Evolutionary conservation across 2,113 vertebrate genomes (phyloP).

Genomic region (Tamias sibiricus): DNA sequence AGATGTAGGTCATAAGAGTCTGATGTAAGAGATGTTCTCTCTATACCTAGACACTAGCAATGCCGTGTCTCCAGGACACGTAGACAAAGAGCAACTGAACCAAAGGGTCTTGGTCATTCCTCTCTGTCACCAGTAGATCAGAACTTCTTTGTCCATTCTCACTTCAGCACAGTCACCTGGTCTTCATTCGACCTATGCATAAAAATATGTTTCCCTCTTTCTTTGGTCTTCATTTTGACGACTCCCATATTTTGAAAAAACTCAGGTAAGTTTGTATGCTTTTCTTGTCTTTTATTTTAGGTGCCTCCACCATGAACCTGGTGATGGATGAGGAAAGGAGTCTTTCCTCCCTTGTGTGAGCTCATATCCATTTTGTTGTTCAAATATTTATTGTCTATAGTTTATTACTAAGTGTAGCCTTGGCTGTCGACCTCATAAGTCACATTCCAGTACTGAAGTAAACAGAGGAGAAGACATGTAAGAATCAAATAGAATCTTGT

Average conservation of each 20-base stretch:
- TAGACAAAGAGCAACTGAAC: background rate
- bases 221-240: background rate
- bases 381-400: background rate
- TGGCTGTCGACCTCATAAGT: background rate
- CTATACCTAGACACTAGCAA: background rate
- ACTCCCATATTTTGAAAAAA: background rate
- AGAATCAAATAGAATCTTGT: background rate
- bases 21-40: background rate
- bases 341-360: background rate
- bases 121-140: background rate
- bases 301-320: background rate
- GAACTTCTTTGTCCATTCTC: background rate
- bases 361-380: background rate
- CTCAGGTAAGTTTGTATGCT: background rate
- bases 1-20: background rate
- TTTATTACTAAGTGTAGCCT: background rate
- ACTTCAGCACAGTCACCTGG: background rate
- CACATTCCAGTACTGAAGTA: background rate
- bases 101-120: background rate
- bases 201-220: background rate
- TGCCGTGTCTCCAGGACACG: background rate
- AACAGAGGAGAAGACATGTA: background rate
- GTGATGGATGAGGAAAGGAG: background rate
- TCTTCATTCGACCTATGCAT: background rate
- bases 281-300: background rate